Evolutionary conservation across 2,797 vertebrate genomes (phyloP).

Genomic region (Sarcoramphus papa): DNA sequence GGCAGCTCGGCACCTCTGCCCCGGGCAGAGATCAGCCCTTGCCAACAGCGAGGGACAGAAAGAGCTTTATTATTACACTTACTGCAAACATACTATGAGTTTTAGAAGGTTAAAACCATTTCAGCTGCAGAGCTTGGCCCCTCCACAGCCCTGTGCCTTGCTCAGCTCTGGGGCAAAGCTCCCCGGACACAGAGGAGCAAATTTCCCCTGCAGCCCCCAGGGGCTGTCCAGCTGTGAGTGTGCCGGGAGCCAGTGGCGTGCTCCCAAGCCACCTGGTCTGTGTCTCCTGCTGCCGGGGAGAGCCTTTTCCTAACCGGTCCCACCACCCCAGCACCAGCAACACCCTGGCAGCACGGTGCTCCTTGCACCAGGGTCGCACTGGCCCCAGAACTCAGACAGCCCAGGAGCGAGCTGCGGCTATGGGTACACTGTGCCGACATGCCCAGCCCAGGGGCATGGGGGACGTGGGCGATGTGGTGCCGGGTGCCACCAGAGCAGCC

Average conservation of each 20-base stretch:
- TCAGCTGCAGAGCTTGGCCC: not conserved
- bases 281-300: not conserved
- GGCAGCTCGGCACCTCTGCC: not conserved
- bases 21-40: not conserved
- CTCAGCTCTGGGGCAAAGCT: not conserved
- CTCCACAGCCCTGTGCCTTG: not conserved
- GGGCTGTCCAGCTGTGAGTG: rapidly evolving
- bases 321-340: not conserved
- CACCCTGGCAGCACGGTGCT: rapidly evolving
- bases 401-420: rapidly evolving
- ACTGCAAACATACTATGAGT: not conserved
- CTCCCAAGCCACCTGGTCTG: not conserved
- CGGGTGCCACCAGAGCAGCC: not conserved
- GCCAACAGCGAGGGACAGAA: not conserved
- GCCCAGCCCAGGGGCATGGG: not conserved
- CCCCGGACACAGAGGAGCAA: not conserved
- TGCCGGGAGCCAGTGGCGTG: not conserved
- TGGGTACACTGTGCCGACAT: rapidly evolving
- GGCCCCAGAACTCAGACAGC: rapidly evolving
- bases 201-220: not conserved
- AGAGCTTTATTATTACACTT: not conserved
- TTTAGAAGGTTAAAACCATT: not conserved
- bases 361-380: rapidly evolving
- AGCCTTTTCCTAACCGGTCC: not conserved
- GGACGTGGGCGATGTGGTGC: rapidly evolving